These are phyloP conservation scores for Ammodytes marinus DNA, from an alignment of 2,113 vertebrate genomes.

Conservation along the genomic window DNA sequence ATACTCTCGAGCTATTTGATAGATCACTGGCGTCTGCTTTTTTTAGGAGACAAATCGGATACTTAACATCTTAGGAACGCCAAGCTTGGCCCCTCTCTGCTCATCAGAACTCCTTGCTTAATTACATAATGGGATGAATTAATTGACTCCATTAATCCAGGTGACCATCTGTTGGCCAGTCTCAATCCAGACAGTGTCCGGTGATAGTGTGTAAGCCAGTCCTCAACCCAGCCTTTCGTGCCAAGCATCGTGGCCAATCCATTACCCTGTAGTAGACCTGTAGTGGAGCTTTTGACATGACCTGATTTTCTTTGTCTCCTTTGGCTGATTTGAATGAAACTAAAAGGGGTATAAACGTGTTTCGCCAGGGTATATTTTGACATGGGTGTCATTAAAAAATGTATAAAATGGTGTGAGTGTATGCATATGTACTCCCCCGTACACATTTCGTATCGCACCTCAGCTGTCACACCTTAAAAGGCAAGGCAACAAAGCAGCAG, in stretches of 20 bases:
- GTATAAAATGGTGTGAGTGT: constrained; percentile 52
- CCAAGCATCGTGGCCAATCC: constrained; percentile 44
- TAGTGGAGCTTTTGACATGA: constrained; percentile 40
- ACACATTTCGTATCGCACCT: constrained; percentile 52
- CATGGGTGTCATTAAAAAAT: constrained; percentile 50
- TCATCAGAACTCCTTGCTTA: constrained; percentile 69
- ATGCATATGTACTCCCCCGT: constrained; percentile 44
- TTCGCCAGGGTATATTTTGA: constrained; percentile 68
- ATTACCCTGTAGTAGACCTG: constrained; percentile 37
- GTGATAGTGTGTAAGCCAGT: constrained; percentile 52
- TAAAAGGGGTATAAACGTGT: constrained; percentile 31
- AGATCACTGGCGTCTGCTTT: constrained; percentile 39
- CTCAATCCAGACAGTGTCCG: constrained; percentile 63
- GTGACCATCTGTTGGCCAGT: constrained; percentile 79
- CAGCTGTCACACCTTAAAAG: constrained; percentile 78
- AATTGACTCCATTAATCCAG: constrained; percentile 82
- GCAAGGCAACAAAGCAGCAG: constrained; percentile 75
- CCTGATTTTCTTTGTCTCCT: constrained; percentile 22
- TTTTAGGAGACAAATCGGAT: constrained; percentile 59
- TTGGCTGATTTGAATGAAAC: constrained; percentile 49
- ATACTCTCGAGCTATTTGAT: constrained; percentile 41
- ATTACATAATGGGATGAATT: constrained; percentile 82
- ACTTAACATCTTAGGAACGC: constrained; percentile 66
- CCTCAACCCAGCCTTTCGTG: constrained; percentile 45
- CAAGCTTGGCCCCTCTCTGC: constrained; percentile 40